phyloP scores from a whole-genome alignment of 2,797 vertebrate genomes.

The Malurus leucopterus region DNA sequence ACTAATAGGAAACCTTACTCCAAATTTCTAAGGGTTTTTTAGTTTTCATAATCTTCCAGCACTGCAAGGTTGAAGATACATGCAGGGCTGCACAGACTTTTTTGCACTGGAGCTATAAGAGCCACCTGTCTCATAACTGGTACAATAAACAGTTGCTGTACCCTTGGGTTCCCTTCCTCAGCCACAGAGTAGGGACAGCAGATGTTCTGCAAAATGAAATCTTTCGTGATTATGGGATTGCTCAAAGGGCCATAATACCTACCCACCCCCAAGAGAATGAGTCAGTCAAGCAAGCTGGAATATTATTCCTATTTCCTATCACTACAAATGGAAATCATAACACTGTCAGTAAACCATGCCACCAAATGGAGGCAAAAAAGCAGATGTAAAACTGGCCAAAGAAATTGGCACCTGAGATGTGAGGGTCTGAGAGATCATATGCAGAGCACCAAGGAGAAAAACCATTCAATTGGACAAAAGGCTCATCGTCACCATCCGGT shows the following conservation, averaged over 20 bases:
- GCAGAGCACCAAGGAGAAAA: background rate
- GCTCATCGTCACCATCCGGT: background rate
- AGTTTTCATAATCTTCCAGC: background rate
- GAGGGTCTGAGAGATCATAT: background rate
- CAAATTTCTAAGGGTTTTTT: background rate
- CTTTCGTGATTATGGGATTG: background rate
- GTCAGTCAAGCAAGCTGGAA: background rate
- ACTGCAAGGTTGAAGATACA: background rate
- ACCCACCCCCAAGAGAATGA: background rate
- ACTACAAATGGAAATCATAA: background rate
- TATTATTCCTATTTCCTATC: background rate
- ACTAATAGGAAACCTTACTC: background rate
- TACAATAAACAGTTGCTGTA: background rate
- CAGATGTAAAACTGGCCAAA: background rate
- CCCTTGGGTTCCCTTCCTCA: background rate
- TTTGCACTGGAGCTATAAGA: background rate
- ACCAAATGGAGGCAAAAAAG: background rate
- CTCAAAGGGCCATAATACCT: conserved; percentile 6
- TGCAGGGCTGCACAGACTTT: background rate
- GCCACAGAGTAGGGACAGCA: background rate
- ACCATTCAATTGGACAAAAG: background rate
- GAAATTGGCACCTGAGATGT: background rate
- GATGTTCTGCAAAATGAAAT: conserved; percentile 24
- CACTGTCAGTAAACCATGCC: background rate
- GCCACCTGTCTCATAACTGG: background rate